These are phyloP conservation scores for Dilophus febrilis DNA, from an alignment of 2,888 invertebrate species.

Conservation along the genomic window DNA sequence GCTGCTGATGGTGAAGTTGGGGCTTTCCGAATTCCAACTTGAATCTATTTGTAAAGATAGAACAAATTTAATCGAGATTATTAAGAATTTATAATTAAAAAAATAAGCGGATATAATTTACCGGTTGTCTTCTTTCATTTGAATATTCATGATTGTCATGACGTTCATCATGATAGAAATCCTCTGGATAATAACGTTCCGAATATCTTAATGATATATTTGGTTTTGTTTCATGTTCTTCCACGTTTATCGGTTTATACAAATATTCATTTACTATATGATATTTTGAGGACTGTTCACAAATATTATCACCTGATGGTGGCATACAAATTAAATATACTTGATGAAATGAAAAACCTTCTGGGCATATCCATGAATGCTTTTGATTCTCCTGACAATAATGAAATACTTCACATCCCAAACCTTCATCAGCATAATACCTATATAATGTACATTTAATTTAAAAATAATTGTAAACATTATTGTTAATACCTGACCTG, in stretches of 20 bases:
- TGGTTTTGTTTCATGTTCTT: slow-evolving; percentile 64
- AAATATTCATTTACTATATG: slow-evolving; percentile 87
- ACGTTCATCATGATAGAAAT: slow-evolving; percentile 49
- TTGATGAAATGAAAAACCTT: slow-evolving; percentile 55
- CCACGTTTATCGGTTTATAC: slow-evolving; percentile 72
- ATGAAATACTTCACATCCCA: slow-evolving; percentile 83
- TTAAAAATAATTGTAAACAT: too few species aligned
- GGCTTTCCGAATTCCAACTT: slow-evolving; percentile 14
- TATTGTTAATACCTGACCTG: too few species aligned
- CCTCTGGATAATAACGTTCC: slow-evolving; percentile 68
- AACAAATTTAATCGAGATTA: neutral
- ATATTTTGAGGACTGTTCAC: slow-evolving; percentile 74
- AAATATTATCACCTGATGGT: slow-evolving; percentile 73
- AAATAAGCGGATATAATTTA: slow-evolving; percentile 11
- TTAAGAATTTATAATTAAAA: neutral
- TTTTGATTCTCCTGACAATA: slow-evolving; percentile 80
- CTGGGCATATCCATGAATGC: slow-evolving; percentile 87
- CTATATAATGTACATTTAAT: slow-evolving; percentile 11
- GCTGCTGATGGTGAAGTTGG: slow-evolving; percentile 18
- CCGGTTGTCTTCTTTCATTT: slow-evolving; percentile 22
- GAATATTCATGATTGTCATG: slow-evolving; percentile 22
- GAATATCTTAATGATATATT: slow-evolving; percentile 66
- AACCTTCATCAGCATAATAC: slow-evolving; percentile 78
- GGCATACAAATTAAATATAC: slow-evolving; percentile 90
- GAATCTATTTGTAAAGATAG: slow-evolving; percentile 5